Evolutionary conservation across 2,113 vertebrate genomes (phyloP).

Genomic region (Tympanuchus pallidicinctus): DNA sequence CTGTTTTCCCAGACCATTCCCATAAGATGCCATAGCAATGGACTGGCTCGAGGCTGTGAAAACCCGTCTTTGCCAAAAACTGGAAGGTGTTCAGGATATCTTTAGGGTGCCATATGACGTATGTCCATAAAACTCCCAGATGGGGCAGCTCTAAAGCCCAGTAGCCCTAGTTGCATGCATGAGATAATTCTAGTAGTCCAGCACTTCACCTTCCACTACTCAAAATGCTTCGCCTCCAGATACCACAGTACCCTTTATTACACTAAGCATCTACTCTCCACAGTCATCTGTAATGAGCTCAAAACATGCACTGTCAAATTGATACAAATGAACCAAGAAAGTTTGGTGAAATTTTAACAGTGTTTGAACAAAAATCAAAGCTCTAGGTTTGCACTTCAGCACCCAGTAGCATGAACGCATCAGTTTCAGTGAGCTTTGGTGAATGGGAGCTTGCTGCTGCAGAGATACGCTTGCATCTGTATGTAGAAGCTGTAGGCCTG

Average conservation of each 20-base stretch:
- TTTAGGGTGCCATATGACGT: background rate
- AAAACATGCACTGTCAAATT: background rate
- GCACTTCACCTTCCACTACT: background rate
- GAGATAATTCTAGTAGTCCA: background rate
- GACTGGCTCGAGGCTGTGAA: background rate
- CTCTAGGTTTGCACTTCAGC: background rate
- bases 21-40: background rate
- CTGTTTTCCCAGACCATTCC: background rate
- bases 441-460: background rate
- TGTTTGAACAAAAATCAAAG: background rate
- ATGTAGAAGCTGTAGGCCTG: background rate
- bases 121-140: background rate
- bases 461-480: background rate
- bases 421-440: background rate
- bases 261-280: background rate
- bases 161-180: rapidly evolving
- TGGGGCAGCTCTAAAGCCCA: background rate
- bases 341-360: background rate
- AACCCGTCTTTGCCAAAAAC: background rate
- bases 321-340: background rate
- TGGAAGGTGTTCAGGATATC: background rate
- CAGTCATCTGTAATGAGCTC: background rate
- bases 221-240: background rate
- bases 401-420: background rate
- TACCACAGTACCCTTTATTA: background rate